These are phyloP conservation scores for Hyperoplus immaculatus DNA, from an alignment of 2,797 vertebrate species.

Conservation along the genomic window DNA sequence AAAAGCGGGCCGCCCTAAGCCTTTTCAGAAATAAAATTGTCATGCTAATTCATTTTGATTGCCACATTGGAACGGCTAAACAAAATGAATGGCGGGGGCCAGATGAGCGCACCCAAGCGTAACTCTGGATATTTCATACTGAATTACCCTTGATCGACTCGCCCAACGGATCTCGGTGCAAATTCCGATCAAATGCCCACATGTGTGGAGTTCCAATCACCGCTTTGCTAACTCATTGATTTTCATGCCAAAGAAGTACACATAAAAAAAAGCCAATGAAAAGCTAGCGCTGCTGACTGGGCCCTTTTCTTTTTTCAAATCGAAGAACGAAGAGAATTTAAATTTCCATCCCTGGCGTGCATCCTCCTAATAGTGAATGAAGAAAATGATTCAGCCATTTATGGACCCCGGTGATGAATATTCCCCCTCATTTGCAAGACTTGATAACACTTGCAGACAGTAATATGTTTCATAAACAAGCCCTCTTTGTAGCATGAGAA, in stretches of 20 bases:
- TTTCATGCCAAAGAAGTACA: constrained; percentile 69
- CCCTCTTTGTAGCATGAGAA: constrained; percentile 59
- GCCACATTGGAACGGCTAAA: constrained; percentile 87
- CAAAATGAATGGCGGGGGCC: constrained; percentile 86
- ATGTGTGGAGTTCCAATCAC: constrained; percentile 74
- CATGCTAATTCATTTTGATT: constrained; percentile 91
- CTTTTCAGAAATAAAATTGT: constrained; percentile 90
- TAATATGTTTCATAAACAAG: constrained; percentile 52
- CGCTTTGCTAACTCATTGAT: constrained; percentile 66
- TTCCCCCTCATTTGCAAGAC: constrained; percentile 18
- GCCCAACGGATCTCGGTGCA: constrained; percentile 72
- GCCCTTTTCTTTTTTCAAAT: constrained; percentile 27
- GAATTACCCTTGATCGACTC: constrained; percentile 85
- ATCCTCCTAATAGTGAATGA: constrained; percentile 32
- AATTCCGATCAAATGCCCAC: constrained; percentile 78
- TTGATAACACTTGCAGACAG: constrained; percentile 26
- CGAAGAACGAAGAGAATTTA: constrained; percentile 26
- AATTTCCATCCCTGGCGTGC: constrained; percentile 31
- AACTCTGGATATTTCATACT: constrained; percentile 88
- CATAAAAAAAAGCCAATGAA: constrained; percentile 32
- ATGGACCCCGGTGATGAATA: constrained; percentile 34
- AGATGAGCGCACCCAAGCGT: constrained; percentile 83
- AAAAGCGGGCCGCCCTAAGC: constrained; percentile 76
- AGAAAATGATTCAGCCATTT: constrained; percentile 43
- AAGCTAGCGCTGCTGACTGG: constrained; percentile 47